A percentile compares a stretch with the other conserved stretches of the same genome.
Conservation (phyloP, 1,140 invertebrate genomes). For the Drosophila suzukii region DNA sequence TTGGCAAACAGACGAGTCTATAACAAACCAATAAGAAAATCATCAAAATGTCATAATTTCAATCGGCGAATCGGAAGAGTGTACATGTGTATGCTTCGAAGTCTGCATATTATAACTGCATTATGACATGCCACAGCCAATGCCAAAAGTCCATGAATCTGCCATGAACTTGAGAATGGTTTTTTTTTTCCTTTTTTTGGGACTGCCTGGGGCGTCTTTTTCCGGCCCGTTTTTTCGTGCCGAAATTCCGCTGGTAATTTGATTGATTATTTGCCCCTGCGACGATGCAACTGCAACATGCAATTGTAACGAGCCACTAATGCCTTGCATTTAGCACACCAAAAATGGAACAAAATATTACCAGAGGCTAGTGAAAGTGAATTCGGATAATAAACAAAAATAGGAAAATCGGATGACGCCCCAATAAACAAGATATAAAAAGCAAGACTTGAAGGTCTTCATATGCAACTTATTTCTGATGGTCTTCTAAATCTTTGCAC, state of each 20-base stretch:
- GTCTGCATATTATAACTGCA: conserved; percentile 76
- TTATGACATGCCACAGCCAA: conserved; percentile 77
- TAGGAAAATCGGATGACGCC: conserved; percentile 26
- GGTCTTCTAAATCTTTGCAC: background rate
- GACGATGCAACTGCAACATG: conserved; percentile 62
- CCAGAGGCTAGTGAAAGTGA: conserved; percentile 30
- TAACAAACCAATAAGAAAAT: conserved; percentile 83
- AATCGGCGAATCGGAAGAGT: conserved; percentile 55
- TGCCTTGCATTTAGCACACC: conserved; percentile 71
- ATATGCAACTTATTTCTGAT: no score
- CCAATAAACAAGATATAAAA: conserved; percentile 34
- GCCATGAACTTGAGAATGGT: conserved; percentile 72
- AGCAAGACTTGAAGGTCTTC: conserved; percentile 28
- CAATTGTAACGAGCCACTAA: conserved; percentile 80
- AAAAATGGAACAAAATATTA: conserved; percentile 32
- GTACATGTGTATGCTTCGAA: conserved; percentile 21
- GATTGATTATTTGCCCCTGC: conserved; percentile 76
- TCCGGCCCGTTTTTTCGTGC: conserved; percentile 24
- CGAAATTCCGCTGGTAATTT: conserved; percentile 70
- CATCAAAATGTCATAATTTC: conserved; percentile 84
- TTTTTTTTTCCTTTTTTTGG: background rate
- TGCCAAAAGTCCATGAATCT: conserved; percentile 45
- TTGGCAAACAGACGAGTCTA: conserved; percentile 44
- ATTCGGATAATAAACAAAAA: conserved; percentile 29
- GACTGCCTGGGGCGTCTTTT: conserved; percentile 22